A percentile compares a stretch with the other conserved stretches of the same genome.
Evolutionary conservation across 2,797 vertebrate genomes (phyloP).

Genomic region (Alectoris magna): DNA sequence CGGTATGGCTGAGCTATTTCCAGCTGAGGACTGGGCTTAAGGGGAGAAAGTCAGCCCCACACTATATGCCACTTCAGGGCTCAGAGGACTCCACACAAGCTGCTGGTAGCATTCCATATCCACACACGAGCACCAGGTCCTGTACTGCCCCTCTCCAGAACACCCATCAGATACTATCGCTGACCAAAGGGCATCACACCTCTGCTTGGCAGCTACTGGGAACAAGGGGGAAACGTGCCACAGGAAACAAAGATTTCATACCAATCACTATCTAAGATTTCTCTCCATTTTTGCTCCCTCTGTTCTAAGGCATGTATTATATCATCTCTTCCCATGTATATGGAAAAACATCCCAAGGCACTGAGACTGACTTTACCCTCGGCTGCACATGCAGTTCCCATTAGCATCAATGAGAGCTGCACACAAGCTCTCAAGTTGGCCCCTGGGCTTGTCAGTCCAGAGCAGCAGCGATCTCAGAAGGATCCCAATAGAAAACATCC

Average conservation of each 20-base stretch:
- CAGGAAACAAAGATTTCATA: not conserved
- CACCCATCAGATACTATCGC: not conserved
- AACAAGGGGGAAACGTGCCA: not conserved
- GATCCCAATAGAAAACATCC: constrained; percentile 26
- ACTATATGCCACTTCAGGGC: not conserved
- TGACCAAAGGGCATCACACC: not conserved
- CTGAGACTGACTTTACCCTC: constrained; percentile 49
- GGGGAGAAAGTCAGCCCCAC: not conserved
- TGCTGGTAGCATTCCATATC: not conserved
- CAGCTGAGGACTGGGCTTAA: not conserved
- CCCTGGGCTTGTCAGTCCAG: constrained; percentile 46
- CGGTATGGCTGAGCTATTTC: constrained; percentile 16
- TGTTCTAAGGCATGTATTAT: not conserved
- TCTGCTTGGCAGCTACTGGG: not conserved
- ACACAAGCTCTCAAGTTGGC: not conserved
- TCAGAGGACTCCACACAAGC: not conserved
- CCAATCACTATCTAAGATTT: not conserved
- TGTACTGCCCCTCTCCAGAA: not conserved
- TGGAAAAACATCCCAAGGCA: constrained; percentile 44
- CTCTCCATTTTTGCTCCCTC: not conserved
- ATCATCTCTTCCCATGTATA: not conserved
- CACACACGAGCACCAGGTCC: not conserved
- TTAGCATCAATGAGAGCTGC: constrained; percentile 41
- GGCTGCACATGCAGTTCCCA: constrained; percentile 38
- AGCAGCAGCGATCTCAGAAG: constrained; percentile 29